Percentiles rank a stretch among this genome's conserved stretches.
Conservation (phyloP, 2,797 vertebrate genomes). For the Atherinosoma microstoma region DNA sequence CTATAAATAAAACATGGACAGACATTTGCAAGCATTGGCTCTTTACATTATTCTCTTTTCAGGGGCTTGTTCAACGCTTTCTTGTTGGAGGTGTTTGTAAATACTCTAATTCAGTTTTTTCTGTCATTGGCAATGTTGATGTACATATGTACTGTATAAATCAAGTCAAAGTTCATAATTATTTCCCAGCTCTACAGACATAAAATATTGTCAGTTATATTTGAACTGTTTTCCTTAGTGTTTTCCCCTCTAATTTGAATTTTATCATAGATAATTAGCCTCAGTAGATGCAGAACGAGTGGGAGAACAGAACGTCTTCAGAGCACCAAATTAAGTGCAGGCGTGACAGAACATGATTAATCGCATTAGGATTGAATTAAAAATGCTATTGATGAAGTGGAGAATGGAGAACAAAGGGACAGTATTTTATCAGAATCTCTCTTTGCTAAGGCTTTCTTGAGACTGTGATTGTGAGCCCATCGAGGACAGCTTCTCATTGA, state of each 20-base stretch:
- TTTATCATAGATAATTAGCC: constrained; percentile 47
- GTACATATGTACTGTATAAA: not conserved
- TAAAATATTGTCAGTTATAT: constrained; percentile 24
- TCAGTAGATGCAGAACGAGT: constrained; percentile 53
- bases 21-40: constrained; percentile 54
- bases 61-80: constrained; percentile 19
- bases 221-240: constrained; percentile 34
- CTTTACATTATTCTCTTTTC: constrained; percentile 31
- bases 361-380: constrained; percentile 77
- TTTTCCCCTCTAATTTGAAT: constrained; percentile 38
- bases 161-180: constrained; percentile 1
- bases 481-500: constrained; percentile 9
- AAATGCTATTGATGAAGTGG: constrained; percentile 68
- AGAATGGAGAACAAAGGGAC: constrained; percentile 57
- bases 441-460: constrained; percentile 30
- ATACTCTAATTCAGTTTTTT: not conserved
- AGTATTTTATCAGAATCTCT: constrained; percentile 57
- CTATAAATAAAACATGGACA: constrained; percentile 76
- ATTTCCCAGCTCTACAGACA: not conserved
- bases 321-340: constrained; percentile 55
- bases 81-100: constrained; percentile 25
- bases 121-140: not conserved
- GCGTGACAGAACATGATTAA: constrained; percentile 69
- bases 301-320: constrained; percentile 48
- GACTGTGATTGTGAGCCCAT: constrained; percentile 12